Base-by-base conservation (phyloP, 2,113 vertebrate genomes). In the Sapayoa aenigma region DNA sequence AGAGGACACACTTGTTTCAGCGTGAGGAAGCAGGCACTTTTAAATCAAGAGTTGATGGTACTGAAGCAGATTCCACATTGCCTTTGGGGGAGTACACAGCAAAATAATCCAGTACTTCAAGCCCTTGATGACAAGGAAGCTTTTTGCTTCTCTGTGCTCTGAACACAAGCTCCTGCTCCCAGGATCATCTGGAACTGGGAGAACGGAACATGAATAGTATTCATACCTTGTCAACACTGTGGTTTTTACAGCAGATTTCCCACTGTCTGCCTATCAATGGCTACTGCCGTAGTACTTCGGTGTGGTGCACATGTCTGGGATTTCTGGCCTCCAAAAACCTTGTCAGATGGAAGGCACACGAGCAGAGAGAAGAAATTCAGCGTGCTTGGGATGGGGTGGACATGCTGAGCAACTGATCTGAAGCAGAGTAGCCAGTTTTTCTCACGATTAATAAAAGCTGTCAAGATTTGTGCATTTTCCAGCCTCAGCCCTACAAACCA, bases 41-140 rank as follows among this genome's bases (percentile, higher is more conserved):
- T n/a, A 84, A 53, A 72, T 10, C 13, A 13, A 55, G 30, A 77
- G 52, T 30, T 72, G 47, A n/a, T 21, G 28, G 10, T 18, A 28
- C 14, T 24, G 58, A 65, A 73, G 71, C 31, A 67, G 49, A 52
- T 56, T 63, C 63, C 2, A 1, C 27, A n/a, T 53, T 1, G 2
- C 3, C 2, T 49, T 66, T 78, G 0, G 0, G 71, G 49, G 22
- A 72, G 62, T 33, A 47, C 3, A 2, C 42, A 78, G 30, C 37
- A 56, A 52, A 92, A 63, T 14, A 71, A n/a, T 16, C 33, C 25
- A 31, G 37, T 18, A 14, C 21, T 67, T 81, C 33, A 46, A 14
- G 13, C 9, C 49, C n/a, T 24, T 14, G 13, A 12, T 42, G 35
- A 28, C 1, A 9, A 58, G 10, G n/a, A 49, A 66, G 22, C 1